Evolutionary conservation across 2,797 vertebrate species (phyloP).

Genomic region (Adrianichthys oophorus): DNA sequence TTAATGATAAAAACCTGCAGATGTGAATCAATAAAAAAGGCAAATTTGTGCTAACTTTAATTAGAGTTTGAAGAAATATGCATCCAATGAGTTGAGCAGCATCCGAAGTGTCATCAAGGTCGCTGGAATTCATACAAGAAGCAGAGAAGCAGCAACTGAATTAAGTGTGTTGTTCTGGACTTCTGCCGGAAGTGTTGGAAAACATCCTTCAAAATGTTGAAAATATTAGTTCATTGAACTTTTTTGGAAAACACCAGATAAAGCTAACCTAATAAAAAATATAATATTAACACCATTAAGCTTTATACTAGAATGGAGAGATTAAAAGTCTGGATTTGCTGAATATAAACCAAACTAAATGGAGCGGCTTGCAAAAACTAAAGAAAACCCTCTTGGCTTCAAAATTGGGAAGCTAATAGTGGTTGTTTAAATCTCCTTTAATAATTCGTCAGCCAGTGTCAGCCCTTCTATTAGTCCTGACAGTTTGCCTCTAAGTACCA

Average conservation of each 20-base stretch:
- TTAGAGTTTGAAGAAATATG: conserved; percentile 12
- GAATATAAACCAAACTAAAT: no score
- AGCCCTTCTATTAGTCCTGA: background rate
- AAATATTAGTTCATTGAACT: no score
- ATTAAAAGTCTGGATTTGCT: no score
- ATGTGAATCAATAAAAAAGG: conserved; percentile 7
- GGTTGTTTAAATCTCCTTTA: background rate
- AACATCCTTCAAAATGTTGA: no score
- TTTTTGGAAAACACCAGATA: no score
- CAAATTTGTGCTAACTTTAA: background rate
- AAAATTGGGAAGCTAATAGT: background rate
- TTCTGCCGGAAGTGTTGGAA: conserved; percentile 10
- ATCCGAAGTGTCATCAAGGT: conserved; percentile 38
- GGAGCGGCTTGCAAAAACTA: no score
- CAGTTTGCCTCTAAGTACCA: background rate
- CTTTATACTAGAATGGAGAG: no score
- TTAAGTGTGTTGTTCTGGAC: conserved; percentile 30
- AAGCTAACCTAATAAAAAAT: no score
- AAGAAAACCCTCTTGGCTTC: no score
- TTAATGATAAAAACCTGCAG: conserved; percentile 33
- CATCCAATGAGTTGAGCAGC: conserved; percentile 29
- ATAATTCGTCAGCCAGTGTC: background rate
- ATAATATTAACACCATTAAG: no score
- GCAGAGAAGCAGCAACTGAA: conserved; percentile 41
- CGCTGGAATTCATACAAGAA: conserved; percentile 21